Percentiles rank a stretch among this genome's conserved stretches.
Conservation (phyloP, 2,888 invertebrate genomes). For the Patella ulyssiponensis region DNA sequence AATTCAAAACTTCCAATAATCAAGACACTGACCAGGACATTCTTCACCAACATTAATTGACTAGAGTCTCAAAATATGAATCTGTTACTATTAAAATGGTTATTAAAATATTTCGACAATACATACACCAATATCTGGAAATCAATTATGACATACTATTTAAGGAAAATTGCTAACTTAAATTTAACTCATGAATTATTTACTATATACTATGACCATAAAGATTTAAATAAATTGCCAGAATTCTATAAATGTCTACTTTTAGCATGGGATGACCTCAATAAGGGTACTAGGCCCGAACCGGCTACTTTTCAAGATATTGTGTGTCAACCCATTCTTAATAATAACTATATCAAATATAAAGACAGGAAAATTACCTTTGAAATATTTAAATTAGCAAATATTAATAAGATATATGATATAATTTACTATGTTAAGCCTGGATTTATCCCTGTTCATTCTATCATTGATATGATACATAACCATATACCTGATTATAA, state of each 20-base stretch:
- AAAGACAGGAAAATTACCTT: background rate
- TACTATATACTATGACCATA: background rate
- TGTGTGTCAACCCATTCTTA: background rate
- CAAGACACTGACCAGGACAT: no score
- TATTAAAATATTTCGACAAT: background rate
- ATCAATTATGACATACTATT: background rate
- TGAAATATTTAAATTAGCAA: background rate
- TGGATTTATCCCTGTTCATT: background rate
- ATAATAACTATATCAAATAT: background rate
- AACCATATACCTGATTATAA: background rate
- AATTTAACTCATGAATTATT: background rate
- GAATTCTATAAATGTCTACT: background rate
- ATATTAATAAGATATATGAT: background rate
- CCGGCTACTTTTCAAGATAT: background rate
- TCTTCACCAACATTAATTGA: no score
- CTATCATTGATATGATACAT: background rate
- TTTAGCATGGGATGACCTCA: background rate
- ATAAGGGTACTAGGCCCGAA: background rate
- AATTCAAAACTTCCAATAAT: no score
- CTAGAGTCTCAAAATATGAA: no score
- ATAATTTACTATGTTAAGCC: background rate
- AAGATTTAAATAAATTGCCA: background rate
- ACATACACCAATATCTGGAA: background rate
- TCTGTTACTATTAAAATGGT: background rate
- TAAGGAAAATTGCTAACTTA: background rate